Evolutionary conservation across 2,888 invertebrate species (phyloP), one percentile per base, ranked within the genome.

Genomic region (Leucozona laternaria): DNA sequence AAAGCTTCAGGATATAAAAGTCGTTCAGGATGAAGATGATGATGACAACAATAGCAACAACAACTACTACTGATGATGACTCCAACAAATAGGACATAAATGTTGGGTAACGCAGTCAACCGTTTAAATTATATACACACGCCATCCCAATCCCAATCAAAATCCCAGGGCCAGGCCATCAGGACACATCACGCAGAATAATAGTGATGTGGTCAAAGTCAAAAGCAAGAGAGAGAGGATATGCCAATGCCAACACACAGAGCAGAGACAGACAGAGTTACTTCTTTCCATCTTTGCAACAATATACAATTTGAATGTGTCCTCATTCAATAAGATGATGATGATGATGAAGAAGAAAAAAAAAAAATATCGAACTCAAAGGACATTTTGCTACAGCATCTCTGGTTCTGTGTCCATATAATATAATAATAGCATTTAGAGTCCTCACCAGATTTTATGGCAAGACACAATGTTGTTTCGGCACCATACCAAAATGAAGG

Each of bases 41-140:
- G 55, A 43, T n/a, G 34, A 34, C 15, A 25, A 40, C 17, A 75
- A 13, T 25, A 34, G 7, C 11, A 34, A n/a, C 25, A 48, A 50
- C 22, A 25, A 62, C 25, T 22, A 40, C n/a, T n/a, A n/a, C n/a
- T n/a, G 64, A 57, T 31, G 64, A 66, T 58, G 64, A 45, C n/a
- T 48, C 15, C 28, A 25, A 58, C 70, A 43, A 62, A 84, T 53
- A 79, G 72, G 73, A 79, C 72, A 79, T 73, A 78, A 76, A 76
- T 76, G 71, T 78, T 81, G 73, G 73, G 58, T 58, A 73, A 82
- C 78, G 68, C 82, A 82, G 82, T 82, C 73, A 86, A 86, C 64
- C 86, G 64, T 78, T 86, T 86, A 82, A 86, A 86, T 82, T 79
- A 82, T 79, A 86, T 78, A 86, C 75, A 86, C 86, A 86, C 82